phyloP scores from a whole-genome alignment of 2,113 vertebrate species.

The Fregata magnificens region DNA sequence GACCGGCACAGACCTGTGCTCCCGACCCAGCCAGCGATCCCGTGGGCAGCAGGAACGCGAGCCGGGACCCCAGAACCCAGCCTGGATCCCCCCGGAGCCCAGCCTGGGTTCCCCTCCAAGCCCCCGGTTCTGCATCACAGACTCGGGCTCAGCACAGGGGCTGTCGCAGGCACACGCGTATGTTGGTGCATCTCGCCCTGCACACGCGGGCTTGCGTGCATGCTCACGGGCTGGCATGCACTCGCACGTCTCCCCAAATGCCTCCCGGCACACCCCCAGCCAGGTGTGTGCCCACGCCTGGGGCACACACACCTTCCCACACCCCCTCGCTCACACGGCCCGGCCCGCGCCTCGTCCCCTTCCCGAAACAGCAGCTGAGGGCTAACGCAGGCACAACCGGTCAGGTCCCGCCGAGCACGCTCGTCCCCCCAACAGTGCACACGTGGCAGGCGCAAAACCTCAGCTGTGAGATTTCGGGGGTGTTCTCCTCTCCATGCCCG shows the following conservation, averaged over 20 bases:
- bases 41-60: background rate
- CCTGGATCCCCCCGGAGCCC: rapidly evolving
- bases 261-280: background rate
- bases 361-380: background rate
- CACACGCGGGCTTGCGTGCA: background rate
- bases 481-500: rapidly evolving
- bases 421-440: background rate
- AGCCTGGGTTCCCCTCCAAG: too few species aligned
- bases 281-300: background rate
- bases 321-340: background rate
- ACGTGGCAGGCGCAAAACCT: rapidly evolving
- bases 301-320: background rate
- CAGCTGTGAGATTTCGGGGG: background rate
- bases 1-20: background rate
- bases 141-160: background rate
- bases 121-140: rapidly evolving
- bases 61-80: background rate
- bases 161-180: background rate
- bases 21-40: background rate
- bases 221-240: background rate
- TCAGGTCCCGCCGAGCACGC: background rate
- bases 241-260: background rate
- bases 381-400: background rate
- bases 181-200: background rate
- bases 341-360: background rate